phyloP scores from a whole-genome alignment of 2,113 vertebrate genomes.

The Dunckerocampus dactyliophorus region DNA sequence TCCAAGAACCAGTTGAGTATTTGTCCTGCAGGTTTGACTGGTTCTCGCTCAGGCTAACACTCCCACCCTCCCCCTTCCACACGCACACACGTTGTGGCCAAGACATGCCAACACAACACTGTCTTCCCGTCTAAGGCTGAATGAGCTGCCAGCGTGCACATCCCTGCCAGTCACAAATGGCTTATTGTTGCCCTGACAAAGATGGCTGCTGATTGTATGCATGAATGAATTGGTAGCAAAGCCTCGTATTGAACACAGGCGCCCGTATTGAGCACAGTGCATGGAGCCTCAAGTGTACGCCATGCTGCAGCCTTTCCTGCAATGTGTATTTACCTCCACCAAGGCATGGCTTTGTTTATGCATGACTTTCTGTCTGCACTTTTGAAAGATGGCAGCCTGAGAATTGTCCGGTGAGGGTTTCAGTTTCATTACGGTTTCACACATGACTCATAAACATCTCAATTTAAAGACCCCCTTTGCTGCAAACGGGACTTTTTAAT shows the following conservation, averaged over 20 bases:
- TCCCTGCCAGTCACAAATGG: slow-evolving; percentile 51
- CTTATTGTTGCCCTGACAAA: slow-evolving; percentile 54
- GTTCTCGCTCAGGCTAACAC: too few relatives aligned
- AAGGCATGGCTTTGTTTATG: too few relatives aligned
- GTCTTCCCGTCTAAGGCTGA: slow-evolving; percentile 34
- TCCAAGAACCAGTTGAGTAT: slow-evolving; percentile 93
- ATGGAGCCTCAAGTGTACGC: slow-evolving; percentile 6
- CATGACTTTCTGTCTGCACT: too few relatives aligned
- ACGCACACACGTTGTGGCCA: not conserved
- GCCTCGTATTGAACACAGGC: slow-evolving; percentile 44
- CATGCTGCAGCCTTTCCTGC: too few relatives aligned
- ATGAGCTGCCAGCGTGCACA: slow-evolving; percentile 21
- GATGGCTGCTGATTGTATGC: slow-evolving; percentile 33
- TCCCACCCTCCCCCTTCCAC: not conserved
- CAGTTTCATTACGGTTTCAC: too few relatives aligned
- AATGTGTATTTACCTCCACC: too few relatives aligned
- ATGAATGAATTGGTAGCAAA: slow-evolving; percentile 51
- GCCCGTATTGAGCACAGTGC: slow-evolving; percentile 4
- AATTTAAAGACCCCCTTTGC: too few relatives aligned
- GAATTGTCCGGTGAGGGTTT: too few relatives aligned
- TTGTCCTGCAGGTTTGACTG: not conserved
- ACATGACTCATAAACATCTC: too few relatives aligned
- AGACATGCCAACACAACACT: slow-evolving; percentile 15
- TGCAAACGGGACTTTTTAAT: too few relatives aligned
- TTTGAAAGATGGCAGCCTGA: too few relatives aligned